phyloP scores from a whole-genome alignment of 2,113 vertebrate genomes.

The Castor canadensis region DNA sequence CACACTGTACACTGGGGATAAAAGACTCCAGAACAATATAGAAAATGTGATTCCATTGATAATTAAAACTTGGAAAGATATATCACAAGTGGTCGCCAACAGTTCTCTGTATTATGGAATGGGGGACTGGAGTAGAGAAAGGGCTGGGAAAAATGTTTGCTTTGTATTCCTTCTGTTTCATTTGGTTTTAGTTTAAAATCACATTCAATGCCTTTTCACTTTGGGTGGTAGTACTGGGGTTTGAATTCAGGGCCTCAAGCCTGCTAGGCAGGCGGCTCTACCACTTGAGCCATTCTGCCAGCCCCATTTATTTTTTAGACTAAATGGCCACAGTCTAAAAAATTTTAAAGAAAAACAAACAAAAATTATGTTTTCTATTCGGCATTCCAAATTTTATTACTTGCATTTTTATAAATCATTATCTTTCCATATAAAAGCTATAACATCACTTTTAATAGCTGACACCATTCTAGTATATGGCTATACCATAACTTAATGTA shows the following conservation, averaged over 20 bases:
- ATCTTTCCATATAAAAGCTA: not conserved
- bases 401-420: slow-evolving; percentile 15
- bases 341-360: slow-evolving; percentile 20
- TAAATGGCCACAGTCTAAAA: not conserved
- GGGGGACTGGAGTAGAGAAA: not conserved
- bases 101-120: not conserved
- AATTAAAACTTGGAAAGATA: not conserved
- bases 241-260: too few species aligned
- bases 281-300: too few species aligned
- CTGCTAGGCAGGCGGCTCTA: too few species aligned
- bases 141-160: not conserved
- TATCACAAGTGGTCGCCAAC: not conserved
- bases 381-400: not conserved
- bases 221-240: too few species aligned
- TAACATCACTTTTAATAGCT: not conserved
- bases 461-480: not conserved
- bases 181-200: not conserved
- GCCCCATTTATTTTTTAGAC: not conserved
- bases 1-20: not conserved
- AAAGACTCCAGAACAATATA: not conserved
- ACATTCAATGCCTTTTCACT: too few species aligned
- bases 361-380: not conserved
- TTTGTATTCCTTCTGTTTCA: not conserved
- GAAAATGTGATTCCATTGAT: not conserved
- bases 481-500: not conserved